Base-by-base conservation (phyloP, 2,797 vertebrate genomes). In the Knipowitschia caucasica region DNA sequence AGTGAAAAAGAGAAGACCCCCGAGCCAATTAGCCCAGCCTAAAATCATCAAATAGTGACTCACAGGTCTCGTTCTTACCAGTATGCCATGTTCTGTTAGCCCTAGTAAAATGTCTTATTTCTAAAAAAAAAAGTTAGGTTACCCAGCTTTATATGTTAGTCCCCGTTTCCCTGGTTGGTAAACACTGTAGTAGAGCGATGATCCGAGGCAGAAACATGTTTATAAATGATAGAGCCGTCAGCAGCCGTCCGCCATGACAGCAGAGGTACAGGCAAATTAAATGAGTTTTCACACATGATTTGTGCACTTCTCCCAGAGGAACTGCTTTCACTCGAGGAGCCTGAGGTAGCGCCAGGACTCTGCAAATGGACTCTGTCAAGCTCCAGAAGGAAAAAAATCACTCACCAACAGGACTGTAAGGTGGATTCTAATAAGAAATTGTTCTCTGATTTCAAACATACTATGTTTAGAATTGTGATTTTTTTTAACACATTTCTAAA, bases 201-300 rank as follows among this genome's bases (percentile, higher is more conserved):
- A 17, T 15, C 6, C 6, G 3, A 15, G 5, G 5, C 34, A 17
- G n/a, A 15, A 17, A 17, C n/a, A 5, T 15, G 30, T 12, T 10
- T 9, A 33, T 33, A 14, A 33, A 33, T 36, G 21, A 39, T 5
- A 17, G 18, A 39, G 18, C 18, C 34, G 8, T 21, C 17, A 10
- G 17, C 36, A 38, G 17, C 17, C 36, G 1, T 14, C 36, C 34
- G 4, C 12, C 39, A 7, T 4, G 12, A 25, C 21, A 3, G 39
- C 5, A 42, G 10, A 42, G 21, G 8, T 12, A 14, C 10, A 5
- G 2, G 5, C 7, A 20, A 43, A 25, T 43, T 11, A 43, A 43
- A 43, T 24, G 21, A 43, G 21, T 43, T 43, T 43, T 43, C 40
- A 43, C 40, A 43, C 11, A 43, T 43, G 40, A 43, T 43, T 43